A percentile compares a stretch with the other conserved stretches of the same genome.
Evolutionary conservation across 2,113 vertebrate species (phyloP).

Genomic region (Trematocara stigmaticum): DNA sequence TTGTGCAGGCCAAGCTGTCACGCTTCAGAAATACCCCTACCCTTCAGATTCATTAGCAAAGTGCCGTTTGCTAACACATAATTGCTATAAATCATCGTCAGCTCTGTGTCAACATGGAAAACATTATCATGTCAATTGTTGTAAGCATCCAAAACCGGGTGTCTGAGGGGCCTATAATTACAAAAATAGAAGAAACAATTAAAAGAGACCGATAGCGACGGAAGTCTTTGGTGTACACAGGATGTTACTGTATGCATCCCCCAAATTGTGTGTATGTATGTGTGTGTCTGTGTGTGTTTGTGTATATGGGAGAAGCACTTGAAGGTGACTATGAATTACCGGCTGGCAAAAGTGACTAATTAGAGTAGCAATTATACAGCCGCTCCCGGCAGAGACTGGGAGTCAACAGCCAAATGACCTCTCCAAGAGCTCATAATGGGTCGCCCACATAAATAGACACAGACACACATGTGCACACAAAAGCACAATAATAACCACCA

Average conservation of each 20-base stretch:
- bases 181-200: constrained; percentile 52
- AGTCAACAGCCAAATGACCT: constrained; percentile 67
- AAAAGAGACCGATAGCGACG: constrained; percentile 7
- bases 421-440: constrained; percentile 48
- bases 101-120: constrained; percentile 21
- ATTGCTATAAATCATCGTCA: constrained; percentile 46
- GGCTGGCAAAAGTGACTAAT: constrained; percentile 65
- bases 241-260: not conserved
- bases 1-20: not conserved
- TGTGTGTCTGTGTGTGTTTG: not conserved
- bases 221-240: not conserved
- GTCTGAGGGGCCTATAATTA: constrained; percentile 48
- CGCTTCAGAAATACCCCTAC: not conserved
- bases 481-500: not conserved
- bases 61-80: constrained; percentile 15
- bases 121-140: constrained; percentile 39
- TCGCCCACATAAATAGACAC: not conserved
- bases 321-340: constrained; percentile 68
- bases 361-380: constrained; percentile 64
- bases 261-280: not conserved
- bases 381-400: constrained; percentile 49
- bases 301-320: constrained; percentile 23
- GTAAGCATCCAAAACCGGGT: constrained; percentile 7
- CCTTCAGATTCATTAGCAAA: constrained; percentile 19
- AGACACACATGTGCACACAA: not conserved